Conservation (phyloP, 1,140 invertebrate species). For the Dolichoris vasculosae region DNA sequence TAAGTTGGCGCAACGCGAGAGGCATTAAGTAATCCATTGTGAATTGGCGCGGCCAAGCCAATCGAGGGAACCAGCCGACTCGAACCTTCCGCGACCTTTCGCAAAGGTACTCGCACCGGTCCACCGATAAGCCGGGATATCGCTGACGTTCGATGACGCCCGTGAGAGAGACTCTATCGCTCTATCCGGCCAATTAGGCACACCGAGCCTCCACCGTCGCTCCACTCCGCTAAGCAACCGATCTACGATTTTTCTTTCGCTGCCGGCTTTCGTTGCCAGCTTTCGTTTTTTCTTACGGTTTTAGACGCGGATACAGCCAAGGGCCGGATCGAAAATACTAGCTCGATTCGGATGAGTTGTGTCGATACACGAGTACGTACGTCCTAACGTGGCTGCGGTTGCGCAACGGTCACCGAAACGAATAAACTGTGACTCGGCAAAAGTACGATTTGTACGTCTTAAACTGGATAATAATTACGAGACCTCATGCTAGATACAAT, state of each 20-base stretch:
- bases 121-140: neutral
- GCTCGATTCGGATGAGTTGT: conserved; percentile 26
- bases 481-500: neutral
- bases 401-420: conserved; percentile 20
- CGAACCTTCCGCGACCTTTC: neutral
- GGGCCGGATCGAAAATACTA: conserved; percentile 5
- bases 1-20: neutral
- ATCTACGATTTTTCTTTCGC: neutral
- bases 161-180: neutral
- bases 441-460: neutral
- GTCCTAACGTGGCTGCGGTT: conserved; percentile 16
- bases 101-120: neutral
- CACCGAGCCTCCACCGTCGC: neutral
- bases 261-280: neutral
- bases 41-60: neutral
- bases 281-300: neutral
- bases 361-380: too few species aligned
- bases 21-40: neutral
- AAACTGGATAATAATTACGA: neutral
- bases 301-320: neutral
- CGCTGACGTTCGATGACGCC: conserved; percentile 25
- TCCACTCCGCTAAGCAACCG: neutral
- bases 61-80: neutral
- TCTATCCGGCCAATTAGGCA: neutral
- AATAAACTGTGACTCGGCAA: neutral